Base-by-base conservation (phyloP, 2,113 vertebrate species). In the Dromaius novaehollandiae region DNA sequence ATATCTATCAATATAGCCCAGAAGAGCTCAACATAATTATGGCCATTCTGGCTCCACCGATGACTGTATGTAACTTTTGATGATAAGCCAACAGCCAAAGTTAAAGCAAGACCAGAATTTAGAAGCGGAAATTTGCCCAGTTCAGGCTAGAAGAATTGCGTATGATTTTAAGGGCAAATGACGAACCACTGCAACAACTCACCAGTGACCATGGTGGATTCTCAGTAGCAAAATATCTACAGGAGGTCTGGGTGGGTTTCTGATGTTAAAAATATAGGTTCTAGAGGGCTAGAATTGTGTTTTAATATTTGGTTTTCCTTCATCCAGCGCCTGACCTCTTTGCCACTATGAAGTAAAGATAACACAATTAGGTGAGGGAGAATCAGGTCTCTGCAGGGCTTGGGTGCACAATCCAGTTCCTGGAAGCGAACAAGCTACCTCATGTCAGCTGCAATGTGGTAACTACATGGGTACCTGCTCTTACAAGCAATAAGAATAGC, bases 401-500 rank as follows among this genome's bases (percentile, higher is more conserved):
- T 78, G 20, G 42, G 21, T 4, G 40, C 81, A 15, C 0, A 0
- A 85, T 78, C 40, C 82, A 83, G 76, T 55, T 68, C 8, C 66
- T 25, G 42, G 0, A 1, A 73, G 81, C 0, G 8, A 96, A 85
- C 93, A 89, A 95, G 91, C 91, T 46, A 38, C 61, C 74, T 96
- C 91, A 89, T 11, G 79, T 80, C 82, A 82, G 85, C 76, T 60
- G 76, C 77, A 87, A 89, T 48, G 66, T 69, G 70, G n/a, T 50
- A 94, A 89, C 76, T 82, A 79, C 11, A 36, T 0, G 4, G 17
- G 60, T 71, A 71, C 91, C 93, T 86, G 93, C 93, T 91, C 79
- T 86, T 95, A 83, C 88, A 90, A 63, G 91, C 87, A 76, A 7
- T 18, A 89, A 66, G 89, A 88, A 88, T n/a, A 61, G 85, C 63